Conservation (phyloP, 2,797 vertebrate species). For the Lepus oiostolus region DNA sequence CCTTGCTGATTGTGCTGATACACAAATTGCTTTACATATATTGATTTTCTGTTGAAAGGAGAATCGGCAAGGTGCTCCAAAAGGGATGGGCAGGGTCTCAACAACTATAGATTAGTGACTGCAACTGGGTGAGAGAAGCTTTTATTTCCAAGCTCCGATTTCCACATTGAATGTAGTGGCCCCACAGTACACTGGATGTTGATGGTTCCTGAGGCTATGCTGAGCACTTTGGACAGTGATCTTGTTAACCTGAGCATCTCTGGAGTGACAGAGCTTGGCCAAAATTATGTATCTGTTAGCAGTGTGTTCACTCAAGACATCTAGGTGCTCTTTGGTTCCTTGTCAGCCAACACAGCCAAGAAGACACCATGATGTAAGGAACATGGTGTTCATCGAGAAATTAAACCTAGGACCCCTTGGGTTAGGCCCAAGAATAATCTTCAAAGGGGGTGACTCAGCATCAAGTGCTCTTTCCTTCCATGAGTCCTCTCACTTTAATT, state of each 20-base stretch:
- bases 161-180: neutral
- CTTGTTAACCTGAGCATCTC: neutral
- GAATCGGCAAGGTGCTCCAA: constrained; percentile 59
- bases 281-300: neutral
- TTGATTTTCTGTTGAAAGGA: constrained; percentile 81
- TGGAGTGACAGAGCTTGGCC: neutral
- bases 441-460: neutral
- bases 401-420: neutral
- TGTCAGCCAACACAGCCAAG: neutral
- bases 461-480: neutral
- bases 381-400: neutral
- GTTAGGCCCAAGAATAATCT: neutral
- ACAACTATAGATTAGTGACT: neutral
- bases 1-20: constrained; percentile 70
- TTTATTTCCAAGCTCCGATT: neutral
- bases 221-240: neutral
- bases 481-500: constrained; percentile 1
- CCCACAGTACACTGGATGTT: neutral
- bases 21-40: constrained; percentile 71
- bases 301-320: neutral
- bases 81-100: constrained; percentile 61
- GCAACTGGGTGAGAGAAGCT: neutral
- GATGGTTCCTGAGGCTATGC: neutral
- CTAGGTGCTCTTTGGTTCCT: neutral
- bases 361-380: neutral